Conservation (phyloP, 1,140 invertebrate species). For the Drosophila hydei region DNA sequence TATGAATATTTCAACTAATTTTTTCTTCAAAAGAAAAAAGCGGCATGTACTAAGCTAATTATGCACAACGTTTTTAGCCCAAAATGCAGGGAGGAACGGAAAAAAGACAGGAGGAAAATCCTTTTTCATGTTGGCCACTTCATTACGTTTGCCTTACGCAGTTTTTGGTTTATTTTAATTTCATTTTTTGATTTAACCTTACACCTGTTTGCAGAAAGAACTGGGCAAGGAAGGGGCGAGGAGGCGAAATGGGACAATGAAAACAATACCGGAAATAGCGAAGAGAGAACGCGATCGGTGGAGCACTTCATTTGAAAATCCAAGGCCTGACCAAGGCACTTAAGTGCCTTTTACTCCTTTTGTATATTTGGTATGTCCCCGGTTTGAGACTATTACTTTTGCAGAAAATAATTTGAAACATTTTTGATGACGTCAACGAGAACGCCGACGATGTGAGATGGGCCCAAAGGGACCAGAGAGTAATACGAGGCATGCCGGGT, state of each 20-base stretch:
- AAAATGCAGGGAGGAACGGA: slow-evolving; percentile 43
- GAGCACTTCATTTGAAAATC: slow-evolving; percentile 81
- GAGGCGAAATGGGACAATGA: background rate
- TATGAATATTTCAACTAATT: slow-evolving; percentile 71
- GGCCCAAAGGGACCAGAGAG: slow-evolving; percentile 60
- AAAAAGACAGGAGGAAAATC: slow-evolving; percentile 40
- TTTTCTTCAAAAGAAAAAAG: slow-evolving; percentile 50
- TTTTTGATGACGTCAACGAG: slow-evolving; percentile 56
- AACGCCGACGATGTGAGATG: slow-evolving; percentile 37
- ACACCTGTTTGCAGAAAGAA: slow-evolving; percentile 73
- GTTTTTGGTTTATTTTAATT: slow-evolving; percentile 83
- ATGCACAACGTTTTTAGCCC: slow-evolving; percentile 50
- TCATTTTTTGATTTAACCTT: slow-evolving; percentile 84
- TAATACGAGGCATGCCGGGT: slow-evolving; percentile 73
- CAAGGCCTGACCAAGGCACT: slow-evolving; percentile 65
- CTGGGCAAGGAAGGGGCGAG: slow-evolving; percentile 8
- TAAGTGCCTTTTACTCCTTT: slow-evolving; percentile 74
- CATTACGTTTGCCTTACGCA: slow-evolving; percentile 66
- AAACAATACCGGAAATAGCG: slow-evolving; percentile 37
- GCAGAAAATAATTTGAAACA: slow-evolving; percentile 73
- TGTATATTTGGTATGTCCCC: slow-evolving; percentile 9
- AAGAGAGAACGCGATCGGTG: slow-evolving; percentile 50
- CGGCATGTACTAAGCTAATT: slow-evolving; percentile 60
- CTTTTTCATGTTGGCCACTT: slow-evolving; percentile 63
- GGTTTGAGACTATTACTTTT: slow-evolving; percentile 69